A percentile compares a stretch with the other conserved stretches of the same genome.
These are phyloP conservation scores for Pachypanchax playfairii DNA, from an alignment of 2,113 vertebrate genomes.

Conservation along the genomic window DNA sequence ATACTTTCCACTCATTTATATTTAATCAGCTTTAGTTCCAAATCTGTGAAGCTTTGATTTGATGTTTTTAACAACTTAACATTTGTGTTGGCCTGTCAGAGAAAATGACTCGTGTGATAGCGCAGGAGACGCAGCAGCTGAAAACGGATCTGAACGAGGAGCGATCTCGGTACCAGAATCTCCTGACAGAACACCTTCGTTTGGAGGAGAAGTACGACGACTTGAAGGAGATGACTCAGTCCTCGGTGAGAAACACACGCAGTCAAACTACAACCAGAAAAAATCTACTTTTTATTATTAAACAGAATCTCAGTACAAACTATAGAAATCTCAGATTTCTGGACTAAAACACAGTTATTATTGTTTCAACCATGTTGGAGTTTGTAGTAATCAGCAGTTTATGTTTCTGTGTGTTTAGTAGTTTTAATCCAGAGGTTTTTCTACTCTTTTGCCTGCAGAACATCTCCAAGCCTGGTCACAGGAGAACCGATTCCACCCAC, in stretches of 20 bases:
- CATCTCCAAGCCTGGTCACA: slow-evolving; percentile 91
- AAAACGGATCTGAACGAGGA: slow-evolving; percentile 95
- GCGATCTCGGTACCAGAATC: slow-evolving; percentile 94
- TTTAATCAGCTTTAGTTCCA: neutral
- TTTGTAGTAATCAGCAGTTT: too few relatives aligned
- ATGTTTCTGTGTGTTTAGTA: neutral
- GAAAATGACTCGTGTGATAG: slow-evolving; percentile 88
- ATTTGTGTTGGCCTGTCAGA: slow-evolving; percentile 74
- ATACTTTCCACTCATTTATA: neutral
- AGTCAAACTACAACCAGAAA: too few relatives aligned
- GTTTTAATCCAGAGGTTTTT: neutral
- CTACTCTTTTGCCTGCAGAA: slow-evolving; percentile 71
- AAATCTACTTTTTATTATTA: neutral
- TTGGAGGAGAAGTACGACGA: slow-evolving; percentile 96
- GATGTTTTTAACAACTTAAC: neutral
- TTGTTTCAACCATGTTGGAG: too few relatives aligned
- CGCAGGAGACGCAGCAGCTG: slow-evolving; percentile 92
- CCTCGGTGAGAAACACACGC: slow-evolving; percentile 77
- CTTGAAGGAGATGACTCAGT: slow-evolving; percentile 87
- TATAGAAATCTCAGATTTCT: too few relatives aligned
- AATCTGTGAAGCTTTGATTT: too few relatives aligned
- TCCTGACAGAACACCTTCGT: slow-evolving; percentile 93
- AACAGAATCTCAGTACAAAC: neutral
- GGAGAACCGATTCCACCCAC: slow-evolving; percentile 94
- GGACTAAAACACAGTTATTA: too few relatives aligned